phyloP scores from a whole-genome alignment of 2,113 vertebrate species.

The Salvelinus namaycush region DNA sequence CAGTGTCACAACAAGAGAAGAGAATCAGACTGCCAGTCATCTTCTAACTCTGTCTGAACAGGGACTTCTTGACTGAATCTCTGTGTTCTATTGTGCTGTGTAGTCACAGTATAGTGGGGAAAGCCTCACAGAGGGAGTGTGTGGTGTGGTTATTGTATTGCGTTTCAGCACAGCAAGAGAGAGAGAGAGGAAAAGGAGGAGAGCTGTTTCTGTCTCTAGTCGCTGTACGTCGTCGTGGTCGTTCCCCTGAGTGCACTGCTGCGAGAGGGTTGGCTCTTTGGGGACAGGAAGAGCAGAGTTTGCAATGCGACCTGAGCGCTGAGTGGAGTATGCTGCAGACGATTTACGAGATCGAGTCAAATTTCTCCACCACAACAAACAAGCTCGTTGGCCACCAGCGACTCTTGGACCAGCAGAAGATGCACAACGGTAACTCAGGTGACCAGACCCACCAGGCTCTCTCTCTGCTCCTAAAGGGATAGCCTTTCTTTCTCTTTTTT shows the following conservation, averaged over 20 bases:
- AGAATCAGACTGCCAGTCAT: conserved; percentile 8
- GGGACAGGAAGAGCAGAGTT: conserved; percentile 78
- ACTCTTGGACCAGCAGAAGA: conserved; percentile 85
- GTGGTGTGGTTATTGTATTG: conserved; percentile 41
- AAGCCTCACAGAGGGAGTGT: conserved; percentile 45
- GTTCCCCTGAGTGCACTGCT: conserved; percentile 56
- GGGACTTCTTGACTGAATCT: conserved; percentile 42
- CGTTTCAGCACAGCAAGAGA: conserved; percentile 71
- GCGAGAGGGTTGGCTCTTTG: conserved; percentile 74
- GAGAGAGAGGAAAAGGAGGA: conserved; percentile 54
- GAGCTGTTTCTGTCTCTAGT: conserved; percentile 33
- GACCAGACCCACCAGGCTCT: conserved; percentile 62
- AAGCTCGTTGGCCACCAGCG: conserved; percentile 87
- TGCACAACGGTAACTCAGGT: conserved; percentile 98
- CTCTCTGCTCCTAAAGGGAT: conserved; percentile 40
- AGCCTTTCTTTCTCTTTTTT: background rate
- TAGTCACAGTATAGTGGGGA: conserved; percentile 10
- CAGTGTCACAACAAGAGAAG: background rate
- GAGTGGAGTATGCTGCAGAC: conserved; percentile 98
- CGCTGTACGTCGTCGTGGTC: background rate
- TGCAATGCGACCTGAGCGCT: conserved; percentile 85
- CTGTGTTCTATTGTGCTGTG: conserved; percentile 3
- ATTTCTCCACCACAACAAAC: conserved; percentile 89
- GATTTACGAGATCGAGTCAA: conserved; percentile 98
- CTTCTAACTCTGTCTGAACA: conserved; percentile 44